These are phyloP conservation scores for Nineta flava DNA, from an alignment of 2,888 invertebrate genomes.

Conservation along the genomic window DNA sequence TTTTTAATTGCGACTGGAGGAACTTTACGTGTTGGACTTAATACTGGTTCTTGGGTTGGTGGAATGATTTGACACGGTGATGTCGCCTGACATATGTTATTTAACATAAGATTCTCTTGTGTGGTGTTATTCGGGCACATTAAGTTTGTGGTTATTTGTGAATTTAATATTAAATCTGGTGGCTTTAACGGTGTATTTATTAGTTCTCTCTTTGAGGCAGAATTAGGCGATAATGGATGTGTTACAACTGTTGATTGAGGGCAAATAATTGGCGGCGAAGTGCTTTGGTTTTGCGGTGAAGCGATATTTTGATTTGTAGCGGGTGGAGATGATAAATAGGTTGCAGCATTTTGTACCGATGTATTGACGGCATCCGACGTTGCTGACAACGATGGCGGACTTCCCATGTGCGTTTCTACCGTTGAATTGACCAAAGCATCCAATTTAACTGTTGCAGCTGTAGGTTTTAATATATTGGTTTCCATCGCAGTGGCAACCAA, in stretches of 20 bases:
- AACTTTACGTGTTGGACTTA: constrained; percentile 29
- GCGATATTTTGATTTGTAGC: constrained; percentile 23
- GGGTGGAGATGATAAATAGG: constrained; percentile 11
- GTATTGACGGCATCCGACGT: neutral
- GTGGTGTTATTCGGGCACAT: constrained; percentile 28
- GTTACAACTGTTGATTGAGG: neutral
- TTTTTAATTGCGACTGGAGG: constrained; percentile 51
- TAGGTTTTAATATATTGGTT: neutral
- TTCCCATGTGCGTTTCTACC: constrained; percentile 33
- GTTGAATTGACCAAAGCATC: constrained; percentile 43
- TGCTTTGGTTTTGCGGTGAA: constrained; percentile 13
- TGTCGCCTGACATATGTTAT: constrained; percentile 16
- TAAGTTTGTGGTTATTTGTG: constrained; percentile 42
- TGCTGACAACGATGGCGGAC: constrained; percentile 19
- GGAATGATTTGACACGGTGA: constrained; percentile 9
- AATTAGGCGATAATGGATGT: neutral
- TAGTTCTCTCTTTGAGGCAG: too few species aligned
- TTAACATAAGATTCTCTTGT: constrained; percentile 17
- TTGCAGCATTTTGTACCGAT: neutral
- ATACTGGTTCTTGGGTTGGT: constrained; percentile 6
- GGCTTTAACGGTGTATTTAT: constrained; percentile 16
- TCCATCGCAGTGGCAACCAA: neutral
- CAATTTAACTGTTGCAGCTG: constrained; percentile 27
- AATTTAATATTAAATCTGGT: constrained; percentile 43
- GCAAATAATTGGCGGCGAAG: neutral